A percentile compares a stretch with the other conserved stretches of the same genome.
Evolutionary conservation across 2,797 vertebrate species (phyloP).

Genomic region (Girardinus metallicus): DNA sequence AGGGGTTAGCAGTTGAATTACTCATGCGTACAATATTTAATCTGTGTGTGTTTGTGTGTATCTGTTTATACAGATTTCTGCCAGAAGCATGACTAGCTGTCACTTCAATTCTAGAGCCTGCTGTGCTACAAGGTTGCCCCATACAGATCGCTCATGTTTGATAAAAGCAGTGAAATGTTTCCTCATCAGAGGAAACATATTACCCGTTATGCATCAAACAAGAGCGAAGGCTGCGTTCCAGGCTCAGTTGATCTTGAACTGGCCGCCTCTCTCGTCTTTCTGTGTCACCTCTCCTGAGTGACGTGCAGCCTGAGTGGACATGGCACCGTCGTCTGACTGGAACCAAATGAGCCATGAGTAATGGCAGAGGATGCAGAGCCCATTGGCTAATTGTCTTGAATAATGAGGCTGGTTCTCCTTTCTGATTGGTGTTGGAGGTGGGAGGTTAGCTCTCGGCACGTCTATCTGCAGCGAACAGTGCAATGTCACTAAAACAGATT

Average conservation of each 20-base stretch:
- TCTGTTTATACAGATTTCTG: slow-evolving; percentile 10
- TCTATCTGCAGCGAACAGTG: slow-evolving; percentile 16
- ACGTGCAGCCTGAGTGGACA: slow-evolving; percentile 61
- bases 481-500: slow-evolving; percentile 54
- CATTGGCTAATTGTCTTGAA: slow-evolving; percentile 76
- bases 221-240: slow-evolving; percentile 5
- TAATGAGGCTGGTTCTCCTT: slow-evolving; percentile 55
- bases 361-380: slow-evolving; percentile 56
- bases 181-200: neutral
- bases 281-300: slow-evolving; percentile 57
- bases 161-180: slow-evolving; percentile 25
- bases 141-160: slow-evolving; percentile 13
- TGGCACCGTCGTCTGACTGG: slow-evolving; percentile 67
- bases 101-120: slow-evolving; percentile 13
- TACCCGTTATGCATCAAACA: neutral
- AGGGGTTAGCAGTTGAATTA: slow-evolving; percentile 61
- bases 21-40: slow-evolving; percentile 54
- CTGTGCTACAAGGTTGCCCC: slow-evolving; percentile 15
- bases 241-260: slow-evolving; percentile 21
- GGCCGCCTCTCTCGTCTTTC: slow-evolving; percentile 17
- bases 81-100: slow-evolving; percentile 21
- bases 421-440: slow-evolving; percentile 61
- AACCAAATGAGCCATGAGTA: slow-evolving; percentile 72
- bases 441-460: slow-evolving; percentile 51
- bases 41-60: neutral